phyloP scores from a whole-genome alignment of 1,140 invertebrate species.

The Drosophila subobscura region DNA sequence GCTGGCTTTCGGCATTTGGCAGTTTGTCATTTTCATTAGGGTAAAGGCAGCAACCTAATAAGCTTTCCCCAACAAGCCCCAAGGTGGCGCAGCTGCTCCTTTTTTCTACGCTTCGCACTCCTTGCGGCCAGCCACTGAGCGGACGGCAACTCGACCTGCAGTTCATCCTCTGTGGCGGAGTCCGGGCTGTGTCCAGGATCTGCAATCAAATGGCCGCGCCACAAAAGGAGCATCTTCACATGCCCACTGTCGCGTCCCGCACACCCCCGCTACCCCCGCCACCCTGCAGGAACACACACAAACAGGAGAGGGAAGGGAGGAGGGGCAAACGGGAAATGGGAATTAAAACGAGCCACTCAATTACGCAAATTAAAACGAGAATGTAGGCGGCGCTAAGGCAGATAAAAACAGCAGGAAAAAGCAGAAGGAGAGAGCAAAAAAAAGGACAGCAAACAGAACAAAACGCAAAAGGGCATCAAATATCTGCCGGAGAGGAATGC shows the following conservation, averaged over 20 bases:
- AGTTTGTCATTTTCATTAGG: slow-evolving; percentile 54
- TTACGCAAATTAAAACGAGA: slow-evolving; percentile 80
- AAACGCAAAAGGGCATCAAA: slow-evolving; percentile 35
- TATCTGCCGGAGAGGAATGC: slow-evolving; percentile 56
- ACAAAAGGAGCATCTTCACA: too few species aligned
- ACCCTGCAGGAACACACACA: too few species aligned
- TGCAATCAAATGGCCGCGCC: too few species aligned
- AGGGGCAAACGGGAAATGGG: slow-evolving; percentile 27
- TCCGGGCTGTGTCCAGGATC: too few species aligned
- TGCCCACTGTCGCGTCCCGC: too few species aligned
- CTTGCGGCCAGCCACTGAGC: too few species aligned
- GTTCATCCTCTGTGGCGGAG: too few species aligned
- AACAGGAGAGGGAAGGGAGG: not conserved
- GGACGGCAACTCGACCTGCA: too few species aligned
- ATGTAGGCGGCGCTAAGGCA: slow-evolving; percentile 61
- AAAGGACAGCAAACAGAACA: slow-evolving; percentile 28
- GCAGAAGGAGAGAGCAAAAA: slow-evolving; percentile 26
- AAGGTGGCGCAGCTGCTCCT: not conserved
- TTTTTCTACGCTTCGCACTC: not conserved
- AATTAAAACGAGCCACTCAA: slow-evolving; percentile 81
- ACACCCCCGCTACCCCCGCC: too few species aligned
- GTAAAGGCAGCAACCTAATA: slow-evolving; percentile 46
- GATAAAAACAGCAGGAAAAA: slow-evolving; percentile 43
- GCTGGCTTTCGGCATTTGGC: slow-evolving; percentile 17
- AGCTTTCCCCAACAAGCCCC: slow-evolving; percentile 1